These are phyloP conservation scores for Pseudochirops corinnae DNA, from an alignment of 2,797 vertebrate genomes.

Conservation along the genomic window DNA sequence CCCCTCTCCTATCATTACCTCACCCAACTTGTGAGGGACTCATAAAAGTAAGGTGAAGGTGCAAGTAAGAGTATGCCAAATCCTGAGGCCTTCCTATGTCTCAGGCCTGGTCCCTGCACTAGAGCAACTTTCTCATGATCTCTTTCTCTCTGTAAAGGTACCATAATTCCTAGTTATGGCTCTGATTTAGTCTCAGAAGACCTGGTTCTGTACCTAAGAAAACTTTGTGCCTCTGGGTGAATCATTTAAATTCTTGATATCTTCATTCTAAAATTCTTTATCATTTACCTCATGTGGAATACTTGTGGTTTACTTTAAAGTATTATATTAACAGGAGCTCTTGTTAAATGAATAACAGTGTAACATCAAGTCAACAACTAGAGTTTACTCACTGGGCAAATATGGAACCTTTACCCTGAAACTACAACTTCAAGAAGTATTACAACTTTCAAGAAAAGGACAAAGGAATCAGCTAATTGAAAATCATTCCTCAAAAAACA, in stretches of 20 bases:
- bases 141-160: background rate
- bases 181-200: background rate
- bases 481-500: too few species aligned
- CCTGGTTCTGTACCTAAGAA: background rate
- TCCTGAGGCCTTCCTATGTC: background rate
- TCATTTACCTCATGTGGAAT: background rate
- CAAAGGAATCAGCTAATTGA: too few species aligned
- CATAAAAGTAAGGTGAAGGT: background rate
- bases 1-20: background rate
- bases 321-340: too few species aligned
- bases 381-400: too few species aligned
- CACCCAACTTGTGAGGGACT: background rate
- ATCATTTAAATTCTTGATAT: background rate
- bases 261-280: background rate
- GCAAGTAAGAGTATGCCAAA: background rate
- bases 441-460: too few species aligned
- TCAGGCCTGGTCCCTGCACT: background rate
- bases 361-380: too few species aligned
- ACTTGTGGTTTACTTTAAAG: background rate
- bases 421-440: too few species aligned
- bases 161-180: background rate
- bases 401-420: too few species aligned
- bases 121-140: background rate
- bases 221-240: background rate
- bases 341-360: too few species aligned